phyloP scores from a whole-genome alignment of 2,888 invertebrate genomes.

The Hyles lineata region DNA sequence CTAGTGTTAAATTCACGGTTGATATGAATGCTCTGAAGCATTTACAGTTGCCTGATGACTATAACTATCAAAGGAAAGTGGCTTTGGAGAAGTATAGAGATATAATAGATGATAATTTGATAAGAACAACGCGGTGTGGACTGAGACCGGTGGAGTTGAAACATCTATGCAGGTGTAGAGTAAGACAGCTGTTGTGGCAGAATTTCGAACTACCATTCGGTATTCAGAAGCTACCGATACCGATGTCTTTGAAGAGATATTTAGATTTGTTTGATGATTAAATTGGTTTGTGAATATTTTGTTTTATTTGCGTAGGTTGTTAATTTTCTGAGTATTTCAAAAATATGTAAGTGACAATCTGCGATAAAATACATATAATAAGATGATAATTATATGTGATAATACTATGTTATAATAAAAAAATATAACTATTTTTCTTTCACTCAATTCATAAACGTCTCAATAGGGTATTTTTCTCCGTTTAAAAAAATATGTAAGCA shows the following conservation, averaged over 20 bases:
- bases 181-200: constrained; percentile 87
- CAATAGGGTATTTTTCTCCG: no score
- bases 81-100: constrained; percentile 75
- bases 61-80: constrained; percentile 75
- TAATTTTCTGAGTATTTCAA: not conserved
- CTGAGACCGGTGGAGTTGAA: constrained; percentile 88
- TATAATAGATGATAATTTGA: constrained; percentile 84
- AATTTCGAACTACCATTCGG: constrained; percentile 91
- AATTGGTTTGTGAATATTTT: constrained; percentile 42
- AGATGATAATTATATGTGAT: no score
- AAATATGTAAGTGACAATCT: no score
- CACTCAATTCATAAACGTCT: no score
- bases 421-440: no score
- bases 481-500: no score
- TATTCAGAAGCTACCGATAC: constrained; percentile 88
- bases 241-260: constrained; percentile 87
- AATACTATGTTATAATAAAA: no score
- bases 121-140: constrained; percentile 86
- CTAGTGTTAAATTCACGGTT: constrained; percentile 82
- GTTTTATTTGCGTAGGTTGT: constrained; percentile 25
- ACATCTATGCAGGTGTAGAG: constrained; percentile 89
- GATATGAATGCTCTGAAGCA: constrained; percentile 64
- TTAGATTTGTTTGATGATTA: constrained; percentile 90
- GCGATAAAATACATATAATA: no score
- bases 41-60: constrained; percentile 69